Evolutionary conservation across 1,140 invertebrate genomes (phyloP), one percentile per base, ranked within the genome.

Genomic region (Tetramorium alpestre): DNA sequence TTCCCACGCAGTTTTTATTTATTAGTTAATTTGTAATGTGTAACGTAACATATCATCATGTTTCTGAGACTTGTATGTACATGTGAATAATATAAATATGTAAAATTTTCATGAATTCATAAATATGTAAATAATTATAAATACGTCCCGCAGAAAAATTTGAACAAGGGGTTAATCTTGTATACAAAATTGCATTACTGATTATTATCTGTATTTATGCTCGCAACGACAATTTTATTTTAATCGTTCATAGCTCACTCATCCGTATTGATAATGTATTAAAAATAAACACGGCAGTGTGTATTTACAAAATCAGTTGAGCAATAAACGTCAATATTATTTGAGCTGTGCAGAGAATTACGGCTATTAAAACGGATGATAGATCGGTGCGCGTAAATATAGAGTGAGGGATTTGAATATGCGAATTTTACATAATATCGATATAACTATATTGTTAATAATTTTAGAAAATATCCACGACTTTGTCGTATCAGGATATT

Each of bases 271-370:
- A 10, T 41, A 18, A n/a, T 13, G 18, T 41, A 41, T 41, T 65
- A n/a, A 65, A 65, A 65, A 41, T n/a, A 41, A 65, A 2, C 62
- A 65, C 18, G 33, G 10, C 60, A 18, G 0, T 41, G 33, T 41
- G 7, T 65, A 41, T 65, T 41, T n/a, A 65, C 10, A 65, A 65
- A 65, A 65, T 65, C 16, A 41, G 6, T 5, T 41, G 33, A 41
- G 33, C 33, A 64, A 65, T 65, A 8, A 41, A 65, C 38, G 33
- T 69, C 22, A 67, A 67, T 67, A 67, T 67, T 67, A 67, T 44
- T n/a, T 67, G 38, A 44, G 16, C 62, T 18, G 16, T 3, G 22
- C 22, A 22, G 38, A 67, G 3, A 67, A 44, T 67, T 22, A 44
- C 18, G 18, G 62, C n/a, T 18, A 33, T 64, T 65, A 67, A 44